phyloP scores from a whole-genome alignment of 2,888 invertebrate species.

The Apotomis turbidana region DNA sequence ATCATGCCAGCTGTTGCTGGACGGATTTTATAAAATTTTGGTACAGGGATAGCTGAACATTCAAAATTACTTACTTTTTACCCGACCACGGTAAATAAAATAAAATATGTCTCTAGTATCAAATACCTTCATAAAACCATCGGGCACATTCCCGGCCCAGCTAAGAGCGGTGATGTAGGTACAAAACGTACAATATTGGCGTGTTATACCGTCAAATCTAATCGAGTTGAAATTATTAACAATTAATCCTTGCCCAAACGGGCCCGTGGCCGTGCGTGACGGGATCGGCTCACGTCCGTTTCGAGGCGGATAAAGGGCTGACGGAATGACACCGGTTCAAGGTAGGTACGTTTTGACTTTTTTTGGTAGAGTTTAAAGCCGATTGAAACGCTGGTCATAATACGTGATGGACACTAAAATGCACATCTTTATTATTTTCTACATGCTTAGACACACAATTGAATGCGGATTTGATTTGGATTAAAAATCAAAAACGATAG shows the following conservation, averaged over 20 bases:
- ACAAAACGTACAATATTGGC: conserved; percentile 50
- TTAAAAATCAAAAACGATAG: no score
- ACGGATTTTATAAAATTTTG: no score
- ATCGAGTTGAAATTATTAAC: conserved; percentile 69
- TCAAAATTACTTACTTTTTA: no score
- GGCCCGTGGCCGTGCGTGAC: conserved; percentile 46
- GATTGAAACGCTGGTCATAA: conserved; percentile 24
- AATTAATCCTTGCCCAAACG: conserved; percentile 57
- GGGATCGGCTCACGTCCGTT: conserved; percentile 65
- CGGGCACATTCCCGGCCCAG: background rate
- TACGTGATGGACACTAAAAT: background rate
- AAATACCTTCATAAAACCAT: no score
- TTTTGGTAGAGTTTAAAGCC: conserved; percentile 19
- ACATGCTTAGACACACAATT: background rate
- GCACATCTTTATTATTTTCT: background rate
- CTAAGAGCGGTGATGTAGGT: background rate
- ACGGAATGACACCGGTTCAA: conserved; percentile 30
- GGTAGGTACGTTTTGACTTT: conserved; percentile 15
- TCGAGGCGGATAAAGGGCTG: conserved; percentile 52
- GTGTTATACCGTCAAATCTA: conserved; percentile 59
- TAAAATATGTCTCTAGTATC: no score
- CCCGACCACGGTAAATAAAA: no score
- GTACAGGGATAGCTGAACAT: no score
- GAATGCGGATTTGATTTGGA: background rate
- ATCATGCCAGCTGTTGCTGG: no score